A percentile compares a stretch with the other conserved stretches of the same genome.
phyloP scores from a whole-genome alignment of 2,113 vertebrate species.

The Puma concolor region DNA sequence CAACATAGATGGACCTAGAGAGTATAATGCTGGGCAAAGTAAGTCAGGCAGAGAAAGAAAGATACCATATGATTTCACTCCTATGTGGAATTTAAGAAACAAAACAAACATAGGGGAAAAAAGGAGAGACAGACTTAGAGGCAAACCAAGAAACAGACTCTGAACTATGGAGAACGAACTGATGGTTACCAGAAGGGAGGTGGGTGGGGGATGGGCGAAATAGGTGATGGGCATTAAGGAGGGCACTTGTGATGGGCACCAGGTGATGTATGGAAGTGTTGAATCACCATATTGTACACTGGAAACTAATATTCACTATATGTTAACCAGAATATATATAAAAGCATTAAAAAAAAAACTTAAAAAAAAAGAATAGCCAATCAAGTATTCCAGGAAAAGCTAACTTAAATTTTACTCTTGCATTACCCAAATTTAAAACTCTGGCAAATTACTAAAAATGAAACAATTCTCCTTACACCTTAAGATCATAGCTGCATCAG shows the following conservation, averaged over 20 bases:
- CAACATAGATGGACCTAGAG: not conserved
- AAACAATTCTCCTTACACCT: not conserved
- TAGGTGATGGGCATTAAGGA: not conserved
- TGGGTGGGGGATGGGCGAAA: not conserved
- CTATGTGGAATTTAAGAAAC: not conserved
- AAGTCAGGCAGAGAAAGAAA: not conserved
- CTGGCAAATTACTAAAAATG: constrained; percentile 1
- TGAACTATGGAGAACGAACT: not conserved
- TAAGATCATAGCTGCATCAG: constrained; percentile 17
- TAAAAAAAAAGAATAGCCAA: not conserved
- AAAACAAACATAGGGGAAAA: not conserved
- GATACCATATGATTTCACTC: not conserved
- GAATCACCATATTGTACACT: not conserved
- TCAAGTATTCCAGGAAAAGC: not conserved
- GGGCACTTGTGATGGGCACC: not conserved
- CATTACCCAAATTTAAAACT: not conserved
- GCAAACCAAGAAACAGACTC: not conserved
- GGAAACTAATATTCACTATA: not conserved
- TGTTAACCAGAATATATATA: not conserved
- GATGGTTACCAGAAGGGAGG: not conserved
- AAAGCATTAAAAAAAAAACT: not conserved
- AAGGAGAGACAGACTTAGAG: not conserved
- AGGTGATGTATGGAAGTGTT: not conserved
- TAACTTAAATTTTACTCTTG: constrained; percentile 1
- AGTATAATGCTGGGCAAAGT: not conserved